A percentile compares a stretch with the other conserved stretches of the same genome.
Conservation (phyloP, 2,113 vertebrate species). For the Eublepharis macularius region DNA sequence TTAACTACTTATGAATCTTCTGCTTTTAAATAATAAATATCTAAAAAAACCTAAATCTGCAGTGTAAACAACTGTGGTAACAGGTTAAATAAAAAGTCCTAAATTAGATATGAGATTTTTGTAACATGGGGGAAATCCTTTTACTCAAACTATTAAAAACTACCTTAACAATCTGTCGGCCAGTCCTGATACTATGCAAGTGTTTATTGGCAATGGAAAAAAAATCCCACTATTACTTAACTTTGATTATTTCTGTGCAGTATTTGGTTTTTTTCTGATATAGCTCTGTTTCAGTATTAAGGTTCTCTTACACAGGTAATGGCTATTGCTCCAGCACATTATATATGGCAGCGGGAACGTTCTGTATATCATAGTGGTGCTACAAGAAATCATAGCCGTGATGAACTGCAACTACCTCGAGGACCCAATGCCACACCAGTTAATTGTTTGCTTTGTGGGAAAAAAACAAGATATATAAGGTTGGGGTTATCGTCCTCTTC, state of each 20-base stretch:
- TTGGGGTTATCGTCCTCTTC: slow-evolving; percentile 75
- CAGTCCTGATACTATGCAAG: not conserved
- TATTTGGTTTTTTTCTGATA: not conserved
- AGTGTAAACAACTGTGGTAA: not conserved
- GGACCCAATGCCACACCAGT: slow-evolving; percentile 82
- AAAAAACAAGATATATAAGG: slow-evolving; percentile 71
- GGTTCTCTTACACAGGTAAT: slow-evolving; percentile 82
- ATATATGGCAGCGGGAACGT: slow-evolving; percentile 88
- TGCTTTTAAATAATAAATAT: not conserved
- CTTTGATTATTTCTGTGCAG: slow-evolving; percentile 7
- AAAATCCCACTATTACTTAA: not conserved
- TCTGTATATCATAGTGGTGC: slow-evolving; percentile 88
- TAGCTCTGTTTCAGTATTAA: not conserved
- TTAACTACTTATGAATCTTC: not conserved
- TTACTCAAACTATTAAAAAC: not conserved
- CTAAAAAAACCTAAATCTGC: too few species aligned
- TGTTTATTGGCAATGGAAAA: not conserved
- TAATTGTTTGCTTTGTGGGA: slow-evolving; percentile 82
- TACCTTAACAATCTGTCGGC: not conserved
- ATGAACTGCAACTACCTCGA: slow-evolving; percentile 69
- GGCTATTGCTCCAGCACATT: slow-evolving; percentile 91
- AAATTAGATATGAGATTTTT: not conserved
- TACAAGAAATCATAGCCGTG: slow-evolving; percentile 75
- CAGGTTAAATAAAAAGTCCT: not conserved
- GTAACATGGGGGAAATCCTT: not conserved